A percentile compares a stretch with the other conserved stretches of the same genome.
phyloP scores from a whole-genome alignment of 2,113 vertebrate species.

The Manacus vitellinus region DNA sequence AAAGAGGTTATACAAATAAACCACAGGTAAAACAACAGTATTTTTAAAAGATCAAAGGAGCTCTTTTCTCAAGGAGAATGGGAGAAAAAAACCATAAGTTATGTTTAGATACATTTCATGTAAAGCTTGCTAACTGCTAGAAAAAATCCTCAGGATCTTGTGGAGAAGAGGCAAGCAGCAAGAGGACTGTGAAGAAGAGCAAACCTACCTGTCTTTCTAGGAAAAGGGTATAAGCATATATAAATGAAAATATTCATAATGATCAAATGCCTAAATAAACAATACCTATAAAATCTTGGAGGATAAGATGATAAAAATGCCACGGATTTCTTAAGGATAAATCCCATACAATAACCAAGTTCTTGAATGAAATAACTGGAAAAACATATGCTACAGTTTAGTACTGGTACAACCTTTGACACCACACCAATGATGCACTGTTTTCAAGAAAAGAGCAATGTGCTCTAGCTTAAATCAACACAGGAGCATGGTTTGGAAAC shows the following conservation, averaged over 20 bases:
- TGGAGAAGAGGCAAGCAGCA: neutral
- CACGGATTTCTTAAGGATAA: neutral
- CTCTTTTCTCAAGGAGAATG: neutral
- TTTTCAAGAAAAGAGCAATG: neutral
- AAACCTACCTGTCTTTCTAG: neutral
- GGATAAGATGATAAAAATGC: neutral
- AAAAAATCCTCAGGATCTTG: neutral
- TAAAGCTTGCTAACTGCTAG: neutral
- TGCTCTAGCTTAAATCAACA: neutral
- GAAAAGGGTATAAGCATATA: neutral
- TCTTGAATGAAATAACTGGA: neutral
- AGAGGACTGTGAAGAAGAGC: neutral
- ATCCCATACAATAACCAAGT: neutral
- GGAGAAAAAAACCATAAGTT: neutral
- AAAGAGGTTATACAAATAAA: neutral
- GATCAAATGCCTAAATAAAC: neutral
- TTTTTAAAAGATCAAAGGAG: neutral
- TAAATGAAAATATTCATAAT: neutral
- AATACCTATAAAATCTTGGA: neutral
- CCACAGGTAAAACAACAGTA: neutral
- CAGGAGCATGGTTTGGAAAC: neutral
- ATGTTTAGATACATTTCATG: neutral
- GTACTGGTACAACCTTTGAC: neutral
- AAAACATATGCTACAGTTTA: neutral
- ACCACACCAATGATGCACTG: neutral